Conservation (phyloP, 2,113 vertebrate genomes). For the Cebus imitator region DNA sequence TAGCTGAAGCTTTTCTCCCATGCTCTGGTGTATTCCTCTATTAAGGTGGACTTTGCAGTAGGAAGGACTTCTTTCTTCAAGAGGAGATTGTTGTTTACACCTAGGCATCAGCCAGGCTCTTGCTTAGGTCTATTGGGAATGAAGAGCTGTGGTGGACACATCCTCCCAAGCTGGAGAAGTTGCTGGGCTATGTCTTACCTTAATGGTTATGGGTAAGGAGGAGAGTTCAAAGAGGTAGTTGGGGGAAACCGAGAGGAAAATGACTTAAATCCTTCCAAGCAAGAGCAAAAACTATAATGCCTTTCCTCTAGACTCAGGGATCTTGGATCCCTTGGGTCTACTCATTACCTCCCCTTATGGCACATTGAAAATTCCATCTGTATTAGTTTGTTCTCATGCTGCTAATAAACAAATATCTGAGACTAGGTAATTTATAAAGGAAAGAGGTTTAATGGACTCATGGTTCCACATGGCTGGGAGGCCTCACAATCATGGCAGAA, state of each 20-base stretch:
- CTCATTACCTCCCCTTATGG: background rate
- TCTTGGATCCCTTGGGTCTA: no score
- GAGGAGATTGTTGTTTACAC: background rate
- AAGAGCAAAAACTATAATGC: background rate
- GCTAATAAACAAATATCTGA: no score
- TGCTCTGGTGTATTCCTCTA: background rate
- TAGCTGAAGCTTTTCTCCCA: background rate
- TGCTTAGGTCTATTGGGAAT: background rate
- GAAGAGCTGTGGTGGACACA: background rate
- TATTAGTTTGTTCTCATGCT: no score
- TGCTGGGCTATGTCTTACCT: background rate
- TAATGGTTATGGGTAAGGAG: background rate
- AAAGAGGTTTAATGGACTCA: no score
- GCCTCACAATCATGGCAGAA: no score
- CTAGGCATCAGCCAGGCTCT: background rate
- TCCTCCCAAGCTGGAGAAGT: background rate
- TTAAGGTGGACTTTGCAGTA: background rate
- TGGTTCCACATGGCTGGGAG: no score
- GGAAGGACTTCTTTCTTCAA: background rate
- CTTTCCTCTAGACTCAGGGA: background rate
- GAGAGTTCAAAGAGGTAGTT: background rate
- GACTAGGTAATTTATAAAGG: no score
- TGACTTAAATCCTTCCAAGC: background rate
- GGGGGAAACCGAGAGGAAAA: background rate
- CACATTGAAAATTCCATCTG: background rate